Conservation (phyloP, 1,140 invertebrate species). For the Camponotus vicinus region DNA sequence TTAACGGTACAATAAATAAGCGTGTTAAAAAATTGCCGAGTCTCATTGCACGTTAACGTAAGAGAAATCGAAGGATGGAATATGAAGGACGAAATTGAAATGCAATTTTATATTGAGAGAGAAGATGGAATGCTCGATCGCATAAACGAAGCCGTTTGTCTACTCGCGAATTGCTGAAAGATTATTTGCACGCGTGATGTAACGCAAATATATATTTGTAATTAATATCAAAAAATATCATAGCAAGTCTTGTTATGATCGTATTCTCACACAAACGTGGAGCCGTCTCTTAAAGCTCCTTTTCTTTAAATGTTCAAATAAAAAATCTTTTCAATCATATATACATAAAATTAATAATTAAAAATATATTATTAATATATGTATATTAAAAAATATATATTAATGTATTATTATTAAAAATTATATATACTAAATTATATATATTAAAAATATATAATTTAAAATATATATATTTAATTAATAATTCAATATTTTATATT, state of each 20-base stretch:
- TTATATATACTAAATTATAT: too few relatives aligned
- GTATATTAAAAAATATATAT: too few relatives aligned
- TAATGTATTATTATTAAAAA: too few relatives aligned
- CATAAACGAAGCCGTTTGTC: neutral
- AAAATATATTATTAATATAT: too few relatives aligned
- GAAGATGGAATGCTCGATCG: neutral
- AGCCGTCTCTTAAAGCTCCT: neutral
- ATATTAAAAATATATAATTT: too few relatives aligned
- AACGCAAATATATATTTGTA: neutral
- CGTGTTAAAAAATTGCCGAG: neutral
- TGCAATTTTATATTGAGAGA: neutral
- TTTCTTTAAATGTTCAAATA: neutral
- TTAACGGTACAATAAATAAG: neutral
- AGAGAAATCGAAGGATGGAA: too few relatives aligned
- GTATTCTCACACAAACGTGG: too few relatives aligned
- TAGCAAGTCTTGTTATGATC: neutral
- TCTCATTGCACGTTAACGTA: neutral
- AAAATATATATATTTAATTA: neutral
- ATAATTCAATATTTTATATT: neutral
- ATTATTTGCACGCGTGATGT: neutral
- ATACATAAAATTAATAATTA: too few relatives aligned
- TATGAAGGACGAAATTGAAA: slow-evolving; percentile 33
- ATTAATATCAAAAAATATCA: neutral
- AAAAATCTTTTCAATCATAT: neutral
- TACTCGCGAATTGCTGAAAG: neutral